These are phyloP conservation scores for Proteles cristata DNA, from an alignment of 2,113 vertebrate species.

Conservation along the genomic window DNA sequence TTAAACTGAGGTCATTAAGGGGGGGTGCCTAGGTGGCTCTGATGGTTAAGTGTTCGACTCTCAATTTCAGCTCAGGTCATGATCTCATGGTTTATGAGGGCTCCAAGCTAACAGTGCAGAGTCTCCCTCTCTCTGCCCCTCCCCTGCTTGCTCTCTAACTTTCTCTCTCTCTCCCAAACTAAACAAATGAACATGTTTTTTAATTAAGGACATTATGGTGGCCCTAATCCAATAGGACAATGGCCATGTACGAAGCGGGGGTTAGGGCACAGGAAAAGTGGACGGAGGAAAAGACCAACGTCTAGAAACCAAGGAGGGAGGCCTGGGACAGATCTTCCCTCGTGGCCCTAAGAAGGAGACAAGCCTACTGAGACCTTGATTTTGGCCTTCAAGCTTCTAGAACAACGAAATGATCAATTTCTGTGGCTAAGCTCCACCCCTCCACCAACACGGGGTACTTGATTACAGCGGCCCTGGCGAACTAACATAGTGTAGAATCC, in stretches of 20 bases:
- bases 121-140: no score
- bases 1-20: background rate
- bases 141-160: no score
- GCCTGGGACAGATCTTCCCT: background rate
- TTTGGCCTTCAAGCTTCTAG: background rate
- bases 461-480: background rate
- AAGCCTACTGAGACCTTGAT: background rate
- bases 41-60: no score
- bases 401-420: background rate
- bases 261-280: background rate
- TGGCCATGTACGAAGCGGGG: background rate
- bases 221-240: background rate
- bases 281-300: fast-evolving
- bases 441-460: background rate
- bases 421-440: no score
- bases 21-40: no score
- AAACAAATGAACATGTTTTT: no score
- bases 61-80: no score
- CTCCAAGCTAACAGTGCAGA: no score
- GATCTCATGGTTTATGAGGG: no score
- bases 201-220: background rate
- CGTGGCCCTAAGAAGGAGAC: background rate
- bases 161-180: no score
- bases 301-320: background rate
- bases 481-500: background rate